Evolutionary conservation across 2,888 invertebrate species (phyloP), one percentile per base, ranked within the genome.

Genomic region (Nephrotoma guestfalica): DNA sequence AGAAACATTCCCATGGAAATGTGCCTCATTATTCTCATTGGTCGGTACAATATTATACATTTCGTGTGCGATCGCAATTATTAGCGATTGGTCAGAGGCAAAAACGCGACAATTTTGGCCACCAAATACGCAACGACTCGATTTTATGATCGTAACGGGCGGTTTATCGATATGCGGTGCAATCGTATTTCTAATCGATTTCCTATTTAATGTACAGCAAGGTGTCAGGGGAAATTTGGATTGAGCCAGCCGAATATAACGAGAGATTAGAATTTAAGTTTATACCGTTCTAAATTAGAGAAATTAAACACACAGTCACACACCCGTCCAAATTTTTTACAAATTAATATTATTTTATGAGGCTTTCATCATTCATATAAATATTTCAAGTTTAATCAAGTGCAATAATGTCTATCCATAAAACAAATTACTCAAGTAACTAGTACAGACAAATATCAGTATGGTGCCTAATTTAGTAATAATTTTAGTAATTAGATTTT

Each of bases 51-150:
- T 90, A 40, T 88, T 91, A 1, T 90, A 89, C 87, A 88, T 91
- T 13, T 89, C 91, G 30, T 89, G 90, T 43, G 90, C 91, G 4
- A 89, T 89, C 2, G 88, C 90, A 51, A 88, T 92, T 18, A 90
- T 92, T 88, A 90, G 90, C 2, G 91, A 91, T 88, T 92, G 91
- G 91, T 89, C 90, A 41, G 90, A 89, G 57, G 90, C 90, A 18
- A 92, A 92, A 88, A 90, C 91, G 87, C 89, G 90, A 47, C 91
- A 90, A 87, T 91, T 90, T 86, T 92, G 92, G 92, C 91, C 91
- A 88, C 92, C 92, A 86, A 91, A 92, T 88, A 91, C 90, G 89
- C 90, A 90, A 87, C 90, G 91, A 88, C 88, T 42, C 6, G 84
- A 84, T 41, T 84, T 84, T 84, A 84, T 84, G 84, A 42, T 84